Evolutionary conservation across 2,113 vertebrate genomes (phyloP).

Genomic region (Psettodes erumei): DNA sequence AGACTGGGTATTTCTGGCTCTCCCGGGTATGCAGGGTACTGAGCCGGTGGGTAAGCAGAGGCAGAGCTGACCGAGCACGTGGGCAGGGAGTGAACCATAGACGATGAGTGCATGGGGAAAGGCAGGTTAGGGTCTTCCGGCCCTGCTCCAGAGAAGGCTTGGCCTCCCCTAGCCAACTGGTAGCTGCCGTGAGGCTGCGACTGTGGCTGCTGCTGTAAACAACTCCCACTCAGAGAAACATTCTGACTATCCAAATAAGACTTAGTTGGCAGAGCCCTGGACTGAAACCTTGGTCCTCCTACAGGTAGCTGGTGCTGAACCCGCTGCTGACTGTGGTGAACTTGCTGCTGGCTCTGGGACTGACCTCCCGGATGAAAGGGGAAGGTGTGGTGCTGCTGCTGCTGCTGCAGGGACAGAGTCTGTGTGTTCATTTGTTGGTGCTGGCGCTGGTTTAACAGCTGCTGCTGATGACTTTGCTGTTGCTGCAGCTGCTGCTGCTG

Average conservation of each 20-base stretch:
- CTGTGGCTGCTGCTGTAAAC: slow-evolving; percentile 81
- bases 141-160: slow-evolving; percentile 84
- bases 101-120: slow-evolving; percentile 82
- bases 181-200: slow-evolving; percentile 83
- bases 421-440: slow-evolving; percentile 89
- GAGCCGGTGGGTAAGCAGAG: slow-evolving; percentile 84
- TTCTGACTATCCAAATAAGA: slow-evolving; percentile 86
- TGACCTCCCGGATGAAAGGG: slow-evolving; percentile 89
- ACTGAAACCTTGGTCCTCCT: slow-evolving; percentile 78
- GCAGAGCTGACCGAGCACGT: slow-evolving; percentile 88
- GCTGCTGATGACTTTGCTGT: slow-evolving; percentile 76
- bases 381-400: slow-evolving; percentile 91
- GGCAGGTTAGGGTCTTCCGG: slow-evolving; percentile 81
- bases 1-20: slow-evolving; percentile 87
- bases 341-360: slow-evolving; percentile 83
- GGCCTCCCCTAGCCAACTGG: slow-evolving; percentile 81
- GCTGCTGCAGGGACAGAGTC: slow-evolving; percentile 86
- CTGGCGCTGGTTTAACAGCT: slow-evolving; percentile 81
- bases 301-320: slow-evolving; percentile 66
- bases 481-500: slow-evolving; percentile 74
- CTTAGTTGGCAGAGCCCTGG: slow-evolving; percentile 83
- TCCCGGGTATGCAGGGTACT: slow-evolving; percentile 90
- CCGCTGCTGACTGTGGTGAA: slow-evolving; percentile 63
- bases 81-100: slow-evolving; percentile 87
- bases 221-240: slow-evolving; percentile 68